These are phyloP conservation scores for Ibycter americanus DNA, from an alignment of 2,797 vertebrate species.

Conservation along the genomic window DNA sequence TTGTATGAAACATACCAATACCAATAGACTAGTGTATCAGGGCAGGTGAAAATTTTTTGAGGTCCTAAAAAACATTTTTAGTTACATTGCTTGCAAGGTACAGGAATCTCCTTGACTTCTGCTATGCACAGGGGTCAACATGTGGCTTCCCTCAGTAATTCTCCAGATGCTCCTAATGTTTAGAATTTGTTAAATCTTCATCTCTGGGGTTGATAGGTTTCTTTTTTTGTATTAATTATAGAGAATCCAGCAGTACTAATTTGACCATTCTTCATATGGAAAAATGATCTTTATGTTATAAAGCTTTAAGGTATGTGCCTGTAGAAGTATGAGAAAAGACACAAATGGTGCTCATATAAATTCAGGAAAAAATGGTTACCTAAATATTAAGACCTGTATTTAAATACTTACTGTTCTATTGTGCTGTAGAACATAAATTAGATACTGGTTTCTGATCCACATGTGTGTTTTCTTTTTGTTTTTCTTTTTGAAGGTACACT, in stretches of 20 bases:
- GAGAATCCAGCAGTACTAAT: not conserved
- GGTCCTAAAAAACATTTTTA: not conserved
- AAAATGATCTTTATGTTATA: not conserved
- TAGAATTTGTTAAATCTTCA: not conserved
- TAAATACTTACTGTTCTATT: not conserved
- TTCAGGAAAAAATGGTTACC: not conserved
- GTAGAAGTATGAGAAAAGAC: not conserved
- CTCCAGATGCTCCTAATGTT: not conserved
- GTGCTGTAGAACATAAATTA: not conserved
- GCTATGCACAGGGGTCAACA: not conserved
- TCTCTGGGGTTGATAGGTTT: not conserved
- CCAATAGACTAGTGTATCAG: not conserved
- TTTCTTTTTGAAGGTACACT: not conserved
- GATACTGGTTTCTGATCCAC: not conserved
- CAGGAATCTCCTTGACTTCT: not conserved
- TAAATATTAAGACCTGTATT: not conserved
- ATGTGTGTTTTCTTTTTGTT: not conserved
- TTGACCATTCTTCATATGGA: not conserved
- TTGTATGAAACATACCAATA: not conserved
- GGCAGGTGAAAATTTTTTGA: not conserved
- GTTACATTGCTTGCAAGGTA: not conserved
- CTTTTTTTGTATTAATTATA: not conserved
- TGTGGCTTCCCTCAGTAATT: not conserved
- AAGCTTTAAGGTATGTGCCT: fast-evolving
- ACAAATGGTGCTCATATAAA: not conserved